phyloP scores from a whole-genome alignment of 2,888 invertebrate genomes.

The Eumacrocentrus americanus region DNA sequence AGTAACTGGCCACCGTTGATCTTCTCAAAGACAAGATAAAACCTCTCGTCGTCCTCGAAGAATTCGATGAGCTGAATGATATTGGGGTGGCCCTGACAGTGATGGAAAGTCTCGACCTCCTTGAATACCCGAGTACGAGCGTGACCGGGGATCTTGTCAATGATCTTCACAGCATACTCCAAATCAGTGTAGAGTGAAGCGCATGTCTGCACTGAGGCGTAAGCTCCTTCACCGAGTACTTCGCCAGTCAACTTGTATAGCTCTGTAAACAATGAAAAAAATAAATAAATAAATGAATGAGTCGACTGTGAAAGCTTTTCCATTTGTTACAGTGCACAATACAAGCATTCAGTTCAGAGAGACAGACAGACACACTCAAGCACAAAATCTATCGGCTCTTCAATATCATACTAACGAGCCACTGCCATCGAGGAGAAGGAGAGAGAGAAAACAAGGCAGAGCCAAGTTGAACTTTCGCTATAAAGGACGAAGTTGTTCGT shows the following conservation, averaged over 20 bases:
- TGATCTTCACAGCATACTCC: conserved; percentile 97
- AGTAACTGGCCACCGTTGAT: conserved; percentile 94
- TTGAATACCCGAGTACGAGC: conserved; percentile 94
- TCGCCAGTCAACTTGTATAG: conserved; percentile 94
- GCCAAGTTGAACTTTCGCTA: too few species aligned
- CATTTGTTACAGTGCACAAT: too few species aligned
- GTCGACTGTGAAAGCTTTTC: too few species aligned
- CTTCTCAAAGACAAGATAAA: conserved; percentile 98
- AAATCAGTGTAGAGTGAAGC: conserved; percentile 87
- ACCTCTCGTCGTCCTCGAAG: conserved; percentile 96
- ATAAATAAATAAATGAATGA: neutral
- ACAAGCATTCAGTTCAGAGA: too few species aligned
- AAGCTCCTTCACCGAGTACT: conserved; percentile 94
- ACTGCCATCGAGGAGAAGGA: too few species aligned
- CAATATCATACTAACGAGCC: too few species aligned
- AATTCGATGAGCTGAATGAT: conserved; percentile 97
- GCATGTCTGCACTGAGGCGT: conserved; percentile 94
- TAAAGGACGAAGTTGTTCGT: too few species aligned
- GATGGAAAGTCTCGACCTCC: conserved; percentile 98
- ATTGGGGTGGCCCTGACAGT: conserved; percentile 96
- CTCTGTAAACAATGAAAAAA: conserved; percentile 67
- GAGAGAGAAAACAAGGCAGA: too few species aligned
- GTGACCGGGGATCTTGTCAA: conserved; percentile 93
- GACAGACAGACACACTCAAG: too few species aligned
- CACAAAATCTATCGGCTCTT: too few species aligned